Percentiles rank a stretch among this genome's conserved stretches.
Evolutionary conservation across 2,888 invertebrate genomes (phyloP).

Genomic region (Parnassius apollo): DNA sequence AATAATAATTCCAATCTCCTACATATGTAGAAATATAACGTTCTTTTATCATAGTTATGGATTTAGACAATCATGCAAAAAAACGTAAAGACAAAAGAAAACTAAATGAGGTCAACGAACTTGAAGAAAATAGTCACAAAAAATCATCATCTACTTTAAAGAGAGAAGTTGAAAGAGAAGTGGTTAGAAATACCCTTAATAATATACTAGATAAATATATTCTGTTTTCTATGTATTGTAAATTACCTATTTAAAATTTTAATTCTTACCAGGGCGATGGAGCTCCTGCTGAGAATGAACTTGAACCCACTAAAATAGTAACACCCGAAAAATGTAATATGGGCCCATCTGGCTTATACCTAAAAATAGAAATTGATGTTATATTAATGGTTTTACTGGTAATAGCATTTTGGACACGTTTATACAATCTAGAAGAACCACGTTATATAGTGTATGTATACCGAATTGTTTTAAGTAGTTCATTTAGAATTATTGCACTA

Average conservation of each 20-base stretch:
- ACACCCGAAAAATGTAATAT: slow-evolving; percentile 19
- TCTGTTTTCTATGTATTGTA: too few relatives aligned
- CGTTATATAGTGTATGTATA: slow-evolving; percentile 93
- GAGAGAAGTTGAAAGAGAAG: slow-evolving; percentile 49
- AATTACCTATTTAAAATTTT: slow-evolving; percentile 19
- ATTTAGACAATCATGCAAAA: slow-evolving; percentile 38
- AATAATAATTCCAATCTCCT: too few relatives aligned
- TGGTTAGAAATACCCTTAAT: neutral
- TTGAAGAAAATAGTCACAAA: slow-evolving; percentile 45
- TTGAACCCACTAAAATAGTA: slow-evolving; percentile 28
- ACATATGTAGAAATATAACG: too few relatives aligned
- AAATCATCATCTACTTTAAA: slow-evolving; percentile 31
- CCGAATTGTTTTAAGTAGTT: slow-evolving; percentile 25
- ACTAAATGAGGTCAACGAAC: slow-evolving; percentile 61
- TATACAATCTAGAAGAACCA: slow-evolving; percentile 92
- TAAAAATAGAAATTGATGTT: slow-evolving; percentile 87
- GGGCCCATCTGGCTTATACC: slow-evolving; percentile 43
- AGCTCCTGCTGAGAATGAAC: slow-evolving; percentile 41
- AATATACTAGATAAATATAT: neutral
- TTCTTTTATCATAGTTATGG: slow-evolving; percentile 35
- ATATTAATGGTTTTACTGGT: slow-evolving; percentile 86
- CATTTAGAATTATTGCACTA: slow-evolving; percentile 92
- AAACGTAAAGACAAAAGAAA: slow-evolving; percentile 49
- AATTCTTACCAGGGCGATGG: slow-evolving; percentile 44
- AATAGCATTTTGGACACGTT: slow-evolving; percentile 86